phyloP scores from a whole-genome alignment of 2,888 invertebrate genomes.

The Aleiodes leptofemur region DNA sequence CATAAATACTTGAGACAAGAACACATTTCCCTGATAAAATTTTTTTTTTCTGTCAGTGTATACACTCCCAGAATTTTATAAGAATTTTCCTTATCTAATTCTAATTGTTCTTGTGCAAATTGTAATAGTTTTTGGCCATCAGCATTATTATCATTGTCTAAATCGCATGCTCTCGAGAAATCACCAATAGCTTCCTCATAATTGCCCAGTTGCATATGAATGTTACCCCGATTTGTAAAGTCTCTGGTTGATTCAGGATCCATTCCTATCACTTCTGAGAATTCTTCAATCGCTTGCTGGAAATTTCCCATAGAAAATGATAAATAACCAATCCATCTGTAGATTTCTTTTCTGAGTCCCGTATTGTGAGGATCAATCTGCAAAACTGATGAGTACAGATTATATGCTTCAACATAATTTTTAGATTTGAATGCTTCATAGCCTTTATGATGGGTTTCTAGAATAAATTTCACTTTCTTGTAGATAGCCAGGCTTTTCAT shows the following conservation, averaged over 20 bases:
- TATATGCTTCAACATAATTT: slow-evolving; percentile 87
- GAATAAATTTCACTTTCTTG: slow-evolving; percentile 86
- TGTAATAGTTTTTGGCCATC: slow-evolving; percentile 88
- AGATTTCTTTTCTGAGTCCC: slow-evolving; percentile 92
- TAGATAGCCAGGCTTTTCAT: slow-evolving; percentile 90
- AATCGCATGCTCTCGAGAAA: slow-evolving; percentile 85
- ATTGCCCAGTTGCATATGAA: slow-evolving; percentile 88
- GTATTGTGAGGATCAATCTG: slow-evolving; percentile 89
- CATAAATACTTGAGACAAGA: too few relatives aligned
- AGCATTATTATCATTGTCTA: background rate
- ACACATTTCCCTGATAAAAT: too few relatives aligned
- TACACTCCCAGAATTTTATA: slow-evolving; percentile 94
- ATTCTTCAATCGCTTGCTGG: slow-evolving; percentile 89
- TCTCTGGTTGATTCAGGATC: too few relatives aligned
- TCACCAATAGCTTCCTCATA: too few relatives aligned
- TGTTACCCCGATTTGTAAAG: slow-evolving; percentile 90
- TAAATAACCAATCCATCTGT: slow-evolving; percentile 93
- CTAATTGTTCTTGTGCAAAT: slow-evolving; percentile 91
- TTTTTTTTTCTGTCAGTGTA: too few relatives aligned
- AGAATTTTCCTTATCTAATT: slow-evolving; percentile 86
- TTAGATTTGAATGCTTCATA: slow-evolving; percentile 91
- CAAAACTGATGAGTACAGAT: slow-evolving; percentile 90
- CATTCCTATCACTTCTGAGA: slow-evolving; percentile 87
- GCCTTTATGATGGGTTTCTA: slow-evolving; percentile 93
- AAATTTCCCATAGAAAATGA: slow-evolving; percentile 82